Evolutionary conservation across 2,888 invertebrate species (phyloP).

Genomic region (Eupithecia tripunctaria): DNA sequence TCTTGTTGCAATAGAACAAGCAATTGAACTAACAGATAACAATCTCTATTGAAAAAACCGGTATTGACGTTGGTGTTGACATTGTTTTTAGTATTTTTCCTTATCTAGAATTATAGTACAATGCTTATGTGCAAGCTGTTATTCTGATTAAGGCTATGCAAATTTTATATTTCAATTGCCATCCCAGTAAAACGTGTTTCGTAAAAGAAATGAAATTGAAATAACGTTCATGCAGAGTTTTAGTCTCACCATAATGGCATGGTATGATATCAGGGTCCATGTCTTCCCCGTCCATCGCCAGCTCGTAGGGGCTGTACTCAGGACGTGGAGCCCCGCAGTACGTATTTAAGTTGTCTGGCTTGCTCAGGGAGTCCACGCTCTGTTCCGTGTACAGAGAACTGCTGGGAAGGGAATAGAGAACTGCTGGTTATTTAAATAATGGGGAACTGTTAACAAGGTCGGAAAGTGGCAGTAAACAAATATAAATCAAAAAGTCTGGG

Average conservation of each 20-base stretch:
- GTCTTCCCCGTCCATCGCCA: constrained; percentile 79
- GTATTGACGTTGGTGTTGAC: too few species aligned
- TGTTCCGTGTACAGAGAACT: constrained; percentile 72
- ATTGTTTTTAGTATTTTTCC: too few species aligned
- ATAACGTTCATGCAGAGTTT: neutral
- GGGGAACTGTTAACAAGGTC: neutral
- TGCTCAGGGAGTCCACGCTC: constrained; percentile 72
- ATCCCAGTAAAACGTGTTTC: too few species aligned
- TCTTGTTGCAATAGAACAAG: neutral
- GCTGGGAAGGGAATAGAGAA: constrained; percentile 21
- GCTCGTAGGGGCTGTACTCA: constrained; percentile 60
- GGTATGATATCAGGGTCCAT: constrained; percentile 94
- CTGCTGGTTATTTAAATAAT: neutral
- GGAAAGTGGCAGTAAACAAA: too few species aligned
- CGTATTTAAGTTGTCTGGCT: constrained; percentile 71
- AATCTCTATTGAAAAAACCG: neutral
- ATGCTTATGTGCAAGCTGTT: too few species aligned
- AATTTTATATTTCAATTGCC: too few species aligned
- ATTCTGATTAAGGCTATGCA: too few species aligned
- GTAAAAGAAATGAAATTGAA: too few species aligned
- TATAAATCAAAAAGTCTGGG: too few species aligned
- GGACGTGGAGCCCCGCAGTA: constrained; percentile 72
- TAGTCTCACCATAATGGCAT: constrained; percentile 89
- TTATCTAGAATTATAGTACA: too few species aligned
- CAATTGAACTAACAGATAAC: neutral